Evolutionary conservation across 2,888 invertebrate genomes (phyloP).

Genomic region (Scaptomyza reducta): DNA sequence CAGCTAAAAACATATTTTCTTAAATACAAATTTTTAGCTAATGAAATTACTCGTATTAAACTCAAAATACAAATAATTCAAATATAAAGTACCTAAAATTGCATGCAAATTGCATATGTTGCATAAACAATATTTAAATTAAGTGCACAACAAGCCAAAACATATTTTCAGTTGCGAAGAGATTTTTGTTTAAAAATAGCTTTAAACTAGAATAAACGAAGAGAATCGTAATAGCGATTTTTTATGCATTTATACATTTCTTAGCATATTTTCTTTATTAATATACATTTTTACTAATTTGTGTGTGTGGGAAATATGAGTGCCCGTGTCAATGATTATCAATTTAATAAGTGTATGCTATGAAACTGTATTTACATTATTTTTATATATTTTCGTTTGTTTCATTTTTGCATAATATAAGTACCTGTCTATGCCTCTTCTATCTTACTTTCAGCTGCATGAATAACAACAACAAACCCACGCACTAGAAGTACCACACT

Average conservation of each 20-base stretch:
- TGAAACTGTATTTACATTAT: not conserved
- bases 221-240: slow-evolving; percentile 36
- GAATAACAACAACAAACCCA: slow-evolving; percentile 83
- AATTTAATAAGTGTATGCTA: no score
- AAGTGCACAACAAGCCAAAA: slow-evolving; percentile 11
- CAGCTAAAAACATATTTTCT: slow-evolving; percentile 33
- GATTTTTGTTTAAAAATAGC: slow-evolving; percentile 32
- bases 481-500: slow-evolving; percentile 82
- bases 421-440: slow-evolving; percentile 62
- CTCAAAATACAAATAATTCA: slow-evolving; percentile 9
- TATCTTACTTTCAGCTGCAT: slow-evolving; percentile 83
- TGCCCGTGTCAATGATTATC: no score
- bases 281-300: slow-evolving; percentile 15
- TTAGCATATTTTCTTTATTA: slow-evolving; percentile 29
- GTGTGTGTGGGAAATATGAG: slow-evolving; percentile 5
- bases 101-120: slow-evolving; percentile 42
- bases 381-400: slow-evolving; percentile 2
- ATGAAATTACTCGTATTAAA: slow-evolving; percentile 23
- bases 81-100: slow-evolving; percentile 43
- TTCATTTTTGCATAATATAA: slow-evolving; percentile 36
- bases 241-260: slow-evolving; percentile 38
- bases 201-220: slow-evolving; percentile 35
- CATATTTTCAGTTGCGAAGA: slow-evolving; percentile 20
- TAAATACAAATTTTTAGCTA: slow-evolving; percentile 18
- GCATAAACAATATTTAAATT: slow-evolving; percentile 7